Evolutionary conservation across 2,113 vertebrate species (phyloP).

Genomic region (Oncorhynchus gorbuscha): DNA sequence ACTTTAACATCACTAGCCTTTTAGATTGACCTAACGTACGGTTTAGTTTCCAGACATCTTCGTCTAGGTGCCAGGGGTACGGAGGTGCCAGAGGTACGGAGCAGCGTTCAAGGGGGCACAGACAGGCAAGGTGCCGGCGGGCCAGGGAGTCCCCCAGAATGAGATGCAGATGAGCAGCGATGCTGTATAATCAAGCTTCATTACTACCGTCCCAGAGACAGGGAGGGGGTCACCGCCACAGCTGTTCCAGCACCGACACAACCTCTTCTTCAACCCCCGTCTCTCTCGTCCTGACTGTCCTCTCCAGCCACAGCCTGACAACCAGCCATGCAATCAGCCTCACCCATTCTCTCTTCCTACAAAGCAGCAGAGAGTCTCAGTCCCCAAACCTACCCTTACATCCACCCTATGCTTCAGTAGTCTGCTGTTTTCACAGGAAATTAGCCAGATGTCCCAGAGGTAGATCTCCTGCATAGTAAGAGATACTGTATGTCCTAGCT

Average conservation of each 20-base stretch:
- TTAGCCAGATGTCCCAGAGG: constrained; percentile 68
- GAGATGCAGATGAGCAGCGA: constrained; percentile 55
- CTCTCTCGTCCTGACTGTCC: constrained; percentile 34
- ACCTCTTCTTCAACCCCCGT: not conserved
- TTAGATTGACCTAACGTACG: no score
- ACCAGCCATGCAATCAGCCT: not conserved
- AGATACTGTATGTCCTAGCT: constrained; percentile 54
- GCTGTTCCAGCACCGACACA: constrained; percentile 38
- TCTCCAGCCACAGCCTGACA: constrained; percentile 29
- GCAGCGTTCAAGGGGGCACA: not conserved
- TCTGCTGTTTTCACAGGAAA: constrained; percentile 72
- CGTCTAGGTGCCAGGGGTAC: no score
- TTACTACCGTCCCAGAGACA: constrained; percentile 39
- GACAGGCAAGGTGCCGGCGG: not conserved
- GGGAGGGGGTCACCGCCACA: constrained; percentile 36
- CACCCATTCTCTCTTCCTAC: not conserved
- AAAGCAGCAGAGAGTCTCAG: not conserved
- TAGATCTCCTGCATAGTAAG: constrained; percentile 56
- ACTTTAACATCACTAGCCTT: no score
- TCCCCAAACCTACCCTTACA: constrained; percentile 8
- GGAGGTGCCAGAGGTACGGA: constrained; percentile 11
- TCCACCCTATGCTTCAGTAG: constrained; percentile 42
- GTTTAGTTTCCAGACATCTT: no score
- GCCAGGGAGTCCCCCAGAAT: constrained; percentile 29
- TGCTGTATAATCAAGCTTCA: constrained; percentile 54